Conservation (phyloP, 2,113 vertebrate species). For the Pleuronectes platessa region DNA sequence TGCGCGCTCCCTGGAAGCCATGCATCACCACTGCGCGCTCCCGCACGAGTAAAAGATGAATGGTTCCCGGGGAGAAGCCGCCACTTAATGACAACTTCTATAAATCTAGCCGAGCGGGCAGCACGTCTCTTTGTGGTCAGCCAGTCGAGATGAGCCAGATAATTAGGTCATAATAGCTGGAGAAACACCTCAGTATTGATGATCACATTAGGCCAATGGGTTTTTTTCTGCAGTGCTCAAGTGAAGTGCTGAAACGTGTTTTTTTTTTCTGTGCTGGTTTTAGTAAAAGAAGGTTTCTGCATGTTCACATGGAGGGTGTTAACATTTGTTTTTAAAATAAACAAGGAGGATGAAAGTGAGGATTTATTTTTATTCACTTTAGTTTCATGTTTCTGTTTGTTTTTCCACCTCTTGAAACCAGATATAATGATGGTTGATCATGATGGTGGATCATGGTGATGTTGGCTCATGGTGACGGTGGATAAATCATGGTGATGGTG, state of each 20-base stretch:
- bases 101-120: conserved; percentile 80
- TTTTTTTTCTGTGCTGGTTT: conserved; percentile 14
- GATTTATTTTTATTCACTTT: neutral
- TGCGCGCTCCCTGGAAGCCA: conserved; percentile 55
- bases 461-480: no score
- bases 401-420: no score
- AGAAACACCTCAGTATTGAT: conserved; percentile 81
- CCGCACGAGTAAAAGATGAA: conserved; percentile 76
- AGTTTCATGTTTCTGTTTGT: neutral
- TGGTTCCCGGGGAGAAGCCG: conserved; percentile 71
- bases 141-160: conserved; percentile 85
- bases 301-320: neutral
- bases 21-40: conserved; percentile 61
- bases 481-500: no score
- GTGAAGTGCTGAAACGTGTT: conserved; percentile 32
- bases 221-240: conserved; percentile 23
- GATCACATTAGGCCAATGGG: conserved; percentile 74
- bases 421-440: neutral
- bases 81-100: conserved; percentile 88
- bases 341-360: neutral
- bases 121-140: conserved; percentile 84
- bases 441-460: no score
- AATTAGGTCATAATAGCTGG: conserved; percentile 82
- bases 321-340: neutral
- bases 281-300: neutral